These are phyloP conservation scores for Dryobates pubescens DNA, from an alignment of 2,797 vertebrate species.

Conservation along the genomic window DNA sequence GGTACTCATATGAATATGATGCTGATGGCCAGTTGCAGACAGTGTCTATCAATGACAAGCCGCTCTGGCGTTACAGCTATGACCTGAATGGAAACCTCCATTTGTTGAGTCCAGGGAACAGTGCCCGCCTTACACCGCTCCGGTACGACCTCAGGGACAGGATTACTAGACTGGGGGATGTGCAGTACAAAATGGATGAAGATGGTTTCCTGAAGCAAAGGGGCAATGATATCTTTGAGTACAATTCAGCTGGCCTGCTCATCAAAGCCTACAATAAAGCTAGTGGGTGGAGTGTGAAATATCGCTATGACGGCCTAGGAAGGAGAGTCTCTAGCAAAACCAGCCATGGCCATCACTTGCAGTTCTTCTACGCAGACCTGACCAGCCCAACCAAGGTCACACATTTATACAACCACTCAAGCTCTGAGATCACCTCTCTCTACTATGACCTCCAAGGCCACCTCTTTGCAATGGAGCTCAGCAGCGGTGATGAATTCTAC, in stretches of 20 bases:
- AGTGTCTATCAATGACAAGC: conserved; percentile 96
- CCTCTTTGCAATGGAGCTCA: conserved; percentile 98
- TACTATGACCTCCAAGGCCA: conserved; percentile 99
- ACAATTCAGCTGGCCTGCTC: conserved; percentile 92
- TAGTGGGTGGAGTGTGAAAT: conserved; percentile 90
- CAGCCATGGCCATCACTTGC: conserved; percentile 90
- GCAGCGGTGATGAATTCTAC: conserved; percentile 96
- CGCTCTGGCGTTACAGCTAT: conserved; percentile 96
- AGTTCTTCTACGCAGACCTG: conserved; percentile 98
- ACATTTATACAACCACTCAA: conserved; percentile 98
- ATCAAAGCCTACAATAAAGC: conserved; percentile 93
- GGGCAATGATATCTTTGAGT: conserved; percentile 94
- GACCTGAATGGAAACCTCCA: conserved; percentile 98
- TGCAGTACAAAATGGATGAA: conserved; percentile 94
- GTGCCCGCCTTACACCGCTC: conserved; percentile 92
- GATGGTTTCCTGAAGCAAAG: conserved; percentile 95
- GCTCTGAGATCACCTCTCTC: conserved; percentile 95
- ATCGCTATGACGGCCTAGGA: conserved; percentile 94
- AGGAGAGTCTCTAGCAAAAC: conserved; percentile 93
- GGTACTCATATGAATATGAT: conserved; percentile 96
- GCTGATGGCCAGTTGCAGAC: conserved; percentile 94
- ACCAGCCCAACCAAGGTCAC: conserved; percentile 95
- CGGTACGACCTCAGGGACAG: conserved; percentile 94
- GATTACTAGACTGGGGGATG: conserved; percentile 93
- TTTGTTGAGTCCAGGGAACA: conserved; percentile 94